Conservation (phyloP, 2,113 vertebrate genomes). For the Indri indri region DNA sequence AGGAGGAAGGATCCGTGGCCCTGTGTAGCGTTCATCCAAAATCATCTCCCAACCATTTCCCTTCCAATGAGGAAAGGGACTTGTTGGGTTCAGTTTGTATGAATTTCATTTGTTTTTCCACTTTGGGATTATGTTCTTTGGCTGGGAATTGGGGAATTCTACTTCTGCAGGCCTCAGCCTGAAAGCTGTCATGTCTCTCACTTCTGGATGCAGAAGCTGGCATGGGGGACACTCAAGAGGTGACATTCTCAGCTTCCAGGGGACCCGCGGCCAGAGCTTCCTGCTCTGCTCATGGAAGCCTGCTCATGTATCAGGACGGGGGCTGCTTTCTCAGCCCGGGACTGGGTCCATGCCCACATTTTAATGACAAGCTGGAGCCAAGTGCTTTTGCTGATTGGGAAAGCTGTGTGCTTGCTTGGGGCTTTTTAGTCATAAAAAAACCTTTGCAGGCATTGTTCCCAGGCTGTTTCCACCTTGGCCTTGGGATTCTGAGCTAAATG, state of each 20-base stretch:
- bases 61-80: conserved; percentile 2
- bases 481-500: conserved; percentile 27
- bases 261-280: neutral
- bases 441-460: conserved; percentile 57
- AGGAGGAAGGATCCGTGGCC: neutral
- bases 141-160: conserved; percentile 21
- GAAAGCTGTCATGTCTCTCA: conserved; percentile 10
- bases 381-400: conserved; percentile 52
- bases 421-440: conserved; percentile 53
- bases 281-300: neutral
- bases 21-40: neutral
- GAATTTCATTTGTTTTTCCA: conserved; percentile 49
- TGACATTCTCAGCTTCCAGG: neutral
- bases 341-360: conserved; percentile 56
- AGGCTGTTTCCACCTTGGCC: conserved; percentile 57
- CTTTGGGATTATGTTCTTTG: conserved; percentile 44
- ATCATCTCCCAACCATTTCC: conserved; percentile 9
- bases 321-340: neutral
- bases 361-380: conserved; percentile 67
- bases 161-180: neutral
- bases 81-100: neutral
- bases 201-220: neutral
- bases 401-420: conserved; percentile 30
- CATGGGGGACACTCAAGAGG: neutral
- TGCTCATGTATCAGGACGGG: neutral